phyloP scores from a whole-genome alignment of 2,888 invertebrate genomes.

The Abscondita cerata region DNA sequence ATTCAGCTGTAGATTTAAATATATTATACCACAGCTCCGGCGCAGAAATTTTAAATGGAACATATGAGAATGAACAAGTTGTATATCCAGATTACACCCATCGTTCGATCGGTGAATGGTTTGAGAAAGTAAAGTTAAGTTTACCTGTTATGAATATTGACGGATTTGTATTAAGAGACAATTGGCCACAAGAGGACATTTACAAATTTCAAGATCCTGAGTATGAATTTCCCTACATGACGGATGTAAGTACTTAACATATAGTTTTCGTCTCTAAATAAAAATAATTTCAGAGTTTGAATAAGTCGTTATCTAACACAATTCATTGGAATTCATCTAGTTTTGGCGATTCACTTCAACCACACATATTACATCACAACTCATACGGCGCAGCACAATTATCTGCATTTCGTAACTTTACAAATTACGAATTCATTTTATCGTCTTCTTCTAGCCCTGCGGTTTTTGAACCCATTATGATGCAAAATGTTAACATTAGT shows the following conservation, averaged over 20 bases:
- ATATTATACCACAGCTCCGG: slow-evolving; percentile 46
- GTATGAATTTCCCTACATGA: slow-evolving; percentile 61
- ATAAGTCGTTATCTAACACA: slow-evolving; percentile 59
- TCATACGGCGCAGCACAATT: slow-evolving; percentile 63
- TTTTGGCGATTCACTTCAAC: slow-evolving; percentile 3
- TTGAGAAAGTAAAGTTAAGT: slow-evolving; percentile 36
- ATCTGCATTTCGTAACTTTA: slow-evolving; percentile 30
- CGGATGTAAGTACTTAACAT: slow-evolving; percentile 56
- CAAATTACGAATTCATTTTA: slow-evolving; percentile 6
- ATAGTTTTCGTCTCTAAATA: neutral
- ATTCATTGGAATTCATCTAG: slow-evolving; percentile 62
- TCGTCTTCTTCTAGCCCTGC: slow-evolving; percentile 28
- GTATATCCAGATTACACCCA: slow-evolving; percentile 53
- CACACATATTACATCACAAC: slow-evolving; percentile 59
- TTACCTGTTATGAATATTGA: slow-evolving; percentile 42
- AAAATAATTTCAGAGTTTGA: slow-evolving; percentile 50
- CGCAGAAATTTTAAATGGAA: slow-evolving; percentile 42
- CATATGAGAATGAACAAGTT: slow-evolving; percentile 47
- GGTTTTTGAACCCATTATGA: slow-evolving; percentile 50
- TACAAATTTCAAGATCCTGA: slow-evolving; percentile 51
- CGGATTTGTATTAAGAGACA: slow-evolving; percentile 63
- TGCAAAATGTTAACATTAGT: slow-evolving; percentile 63
- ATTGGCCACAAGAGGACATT: slow-evolving; percentile 62
- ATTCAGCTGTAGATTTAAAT: slow-evolving; percentile 40
- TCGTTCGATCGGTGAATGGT: slow-evolving; percentile 41